Evolutionary conservation across 2,888 invertebrate genomes (phyloP), one percentile per base, ranked within the genome.

Genomic region (Caenorhabditis sp.): DNA sequence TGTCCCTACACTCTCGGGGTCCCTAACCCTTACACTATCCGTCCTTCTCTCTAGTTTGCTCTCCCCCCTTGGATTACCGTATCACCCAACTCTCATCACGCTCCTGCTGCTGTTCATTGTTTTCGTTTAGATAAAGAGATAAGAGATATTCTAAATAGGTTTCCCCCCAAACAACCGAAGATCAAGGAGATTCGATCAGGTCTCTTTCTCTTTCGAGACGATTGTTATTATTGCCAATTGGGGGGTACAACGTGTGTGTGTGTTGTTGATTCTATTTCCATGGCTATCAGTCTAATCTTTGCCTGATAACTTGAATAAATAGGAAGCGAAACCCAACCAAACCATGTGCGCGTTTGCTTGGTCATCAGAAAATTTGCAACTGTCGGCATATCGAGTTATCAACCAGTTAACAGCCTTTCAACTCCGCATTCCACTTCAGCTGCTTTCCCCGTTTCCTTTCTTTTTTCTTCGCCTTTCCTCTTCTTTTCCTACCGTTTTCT

Each of bases 281-380:
- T n/a, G 69, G 32, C 60, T 26, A 37, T 47, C 68, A 60, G 58
- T 67, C 55, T 71, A 71, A 71, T 71, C 56, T 62, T 13, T 40
- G 11, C 2, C 65, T 74, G 74, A 74, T 74, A 74, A 74, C 65
- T 50, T 67, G 64, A 58, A 50, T 72, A 50, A 58, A 74, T 50
- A 40, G 47, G 47, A 56, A 71, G 9, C 15, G 18, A 62, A 62
- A 32, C 32, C 32, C 5, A 32, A 9, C 32, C 32, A 32, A n/a
- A 61, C 70, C 62, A 71, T 51, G 50, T 56, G 64, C 40, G 51
- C 51, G 58, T 65, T 26, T 60, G 65, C 74, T 58, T 28, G 65
- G 60, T 74, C 65, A 74, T 35, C 74, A 74, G 37, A 58, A 72
- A 51, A 24, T 51, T 74, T 74, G 65, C 74, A 67, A 58, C 58